These are phyloP conservation scores for Acromyrmex charruanus DNA, from an alignment of 1,140 invertebrate species.

Conservation along the genomic window DNA sequence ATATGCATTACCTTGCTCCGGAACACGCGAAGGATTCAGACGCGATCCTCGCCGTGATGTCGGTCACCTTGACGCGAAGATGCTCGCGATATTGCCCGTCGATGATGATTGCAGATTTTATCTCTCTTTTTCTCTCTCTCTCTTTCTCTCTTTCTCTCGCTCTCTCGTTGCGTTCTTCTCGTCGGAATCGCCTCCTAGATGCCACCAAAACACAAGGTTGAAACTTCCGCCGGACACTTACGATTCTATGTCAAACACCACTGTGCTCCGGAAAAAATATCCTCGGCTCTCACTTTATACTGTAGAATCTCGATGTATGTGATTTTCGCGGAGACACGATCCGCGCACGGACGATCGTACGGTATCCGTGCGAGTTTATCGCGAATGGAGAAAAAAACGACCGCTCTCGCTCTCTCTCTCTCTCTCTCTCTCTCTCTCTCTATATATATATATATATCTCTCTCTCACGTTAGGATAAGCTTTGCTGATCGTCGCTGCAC, in stretches of 20 bases:
- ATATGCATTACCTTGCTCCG: conserved; percentile 71
- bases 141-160: neutral
- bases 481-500: conserved; percentile 63
- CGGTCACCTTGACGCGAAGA: conserved; percentile 68
- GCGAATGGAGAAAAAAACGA: conserved; percentile 48
- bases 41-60: conserved; percentile 72
- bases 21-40: conserved; percentile 68
- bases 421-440: neutral
- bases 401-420: conserved; percentile 57
- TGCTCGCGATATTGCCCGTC: conserved; percentile 7
- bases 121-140: neutral
- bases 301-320: conserved; percentile 23
- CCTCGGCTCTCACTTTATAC: conserved; percentile 49
- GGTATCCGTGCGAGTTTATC: conserved; percentile 46
- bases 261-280: conserved; percentile 43
- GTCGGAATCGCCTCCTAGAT: neutral
- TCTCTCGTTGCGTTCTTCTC: neutral
- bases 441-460: too few species aligned
- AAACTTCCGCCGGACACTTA: conserved; percentile 28
- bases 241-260: conserved; percentile 9
- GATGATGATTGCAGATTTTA: neutral
- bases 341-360: conserved; percentile 18
- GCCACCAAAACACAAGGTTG: conserved; percentile 42
- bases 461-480: conserved; percentile 61
- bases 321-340: conserved; percentile 25